Percentiles rank a stretch among this genome's conserved stretches.
Evolutionary conservation across 2,113 vertebrate species (phyloP).

Genomic region (Corydoras maculifer): DNA sequence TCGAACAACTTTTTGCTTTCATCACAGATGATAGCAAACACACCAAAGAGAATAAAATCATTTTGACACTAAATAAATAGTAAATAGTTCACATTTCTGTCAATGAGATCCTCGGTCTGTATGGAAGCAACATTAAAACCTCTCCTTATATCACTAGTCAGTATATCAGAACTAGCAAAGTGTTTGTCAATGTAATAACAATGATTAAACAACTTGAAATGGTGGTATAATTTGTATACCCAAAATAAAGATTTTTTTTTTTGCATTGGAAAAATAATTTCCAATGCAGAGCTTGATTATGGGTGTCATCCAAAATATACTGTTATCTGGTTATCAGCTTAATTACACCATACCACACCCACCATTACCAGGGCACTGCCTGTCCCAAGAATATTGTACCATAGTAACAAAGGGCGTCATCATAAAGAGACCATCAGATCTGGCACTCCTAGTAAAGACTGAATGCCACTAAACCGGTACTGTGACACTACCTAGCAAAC

Average conservation of each 20-base stretch:
- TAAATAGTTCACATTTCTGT: no score
- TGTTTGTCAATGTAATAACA: no score
- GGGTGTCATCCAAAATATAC: slow-evolving; percentile 13
- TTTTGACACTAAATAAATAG: no score
- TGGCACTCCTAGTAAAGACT: slow-evolving; percentile 34
- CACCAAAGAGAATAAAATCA: no score
- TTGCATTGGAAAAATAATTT: neutral
- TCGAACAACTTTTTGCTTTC: no score
- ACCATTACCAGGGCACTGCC: neutral
- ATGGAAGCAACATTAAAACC: no score
- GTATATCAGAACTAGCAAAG: no score
- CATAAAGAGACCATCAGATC: slow-evolving; percentile 26
- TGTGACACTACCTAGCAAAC: neutral
- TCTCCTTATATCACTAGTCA: no score
- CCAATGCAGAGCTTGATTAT: neutral
- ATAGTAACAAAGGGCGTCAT: slow-evolving; percentile 31
- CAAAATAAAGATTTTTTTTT: neutral
- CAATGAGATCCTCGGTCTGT: no score
- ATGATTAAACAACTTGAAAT: no score
- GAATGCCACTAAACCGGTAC: slow-evolving; percentile 41
- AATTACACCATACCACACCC: slow-evolving; percentile 24
- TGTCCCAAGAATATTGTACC: slow-evolving; percentile 5
- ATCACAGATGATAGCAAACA: no score
- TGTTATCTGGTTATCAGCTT: slow-evolving; percentile 28
- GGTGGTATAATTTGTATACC: no score